Evolutionary conservation across 2,113 vertebrate genomes (phyloP).

Genomic region (Embiotoca jacksoni): DNA sequence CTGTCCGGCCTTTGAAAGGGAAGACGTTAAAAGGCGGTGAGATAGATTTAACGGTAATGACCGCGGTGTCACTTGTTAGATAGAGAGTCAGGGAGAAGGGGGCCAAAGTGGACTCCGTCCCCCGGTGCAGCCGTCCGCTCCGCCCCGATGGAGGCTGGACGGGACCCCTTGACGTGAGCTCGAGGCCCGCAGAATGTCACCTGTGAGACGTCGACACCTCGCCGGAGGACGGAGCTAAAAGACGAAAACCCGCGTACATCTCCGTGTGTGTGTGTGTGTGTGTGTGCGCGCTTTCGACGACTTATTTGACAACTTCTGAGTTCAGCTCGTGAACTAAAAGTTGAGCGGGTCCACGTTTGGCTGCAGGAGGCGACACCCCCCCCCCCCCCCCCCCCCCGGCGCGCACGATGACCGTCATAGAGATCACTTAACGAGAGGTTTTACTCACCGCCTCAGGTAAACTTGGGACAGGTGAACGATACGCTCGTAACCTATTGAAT

Average conservation of each 20-base stretch:
- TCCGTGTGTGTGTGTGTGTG: not conserved
- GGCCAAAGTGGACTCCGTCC: constrained; percentile 64
- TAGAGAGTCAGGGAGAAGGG: constrained; percentile 45
- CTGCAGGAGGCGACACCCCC: constrained; percentile 40
- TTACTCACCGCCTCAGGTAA: constrained; percentile 43
- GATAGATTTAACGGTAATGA: constrained; percentile 40
- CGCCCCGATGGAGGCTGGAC: constrained; percentile 73
- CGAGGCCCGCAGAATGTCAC: constrained; percentile 68
- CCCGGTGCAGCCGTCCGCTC: constrained; percentile 38
- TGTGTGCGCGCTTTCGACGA: constrained; percentile 8
- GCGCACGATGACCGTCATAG: constrained; percentile 54
- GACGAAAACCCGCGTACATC: not conserved
- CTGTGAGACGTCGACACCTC: constrained; percentile 57
- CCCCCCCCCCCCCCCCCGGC: too few relatives aligned
- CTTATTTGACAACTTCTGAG: constrained; percentile 43
- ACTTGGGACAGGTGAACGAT: constrained; percentile 40
- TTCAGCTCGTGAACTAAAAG: constrained; percentile 20
- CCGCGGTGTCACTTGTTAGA: constrained; percentile 58
- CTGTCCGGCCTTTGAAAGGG: constrained; percentile 11
- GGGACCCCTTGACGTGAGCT: constrained; percentile 69
- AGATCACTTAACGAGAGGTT: constrained; percentile 59
- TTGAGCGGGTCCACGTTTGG: constrained; percentile 51
- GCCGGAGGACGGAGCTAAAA: constrained; percentile 33
- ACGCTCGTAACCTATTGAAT: not conserved
- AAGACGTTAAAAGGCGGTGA: constrained; percentile 11